These are phyloP conservation scores for Hymenochirus boettgeri DNA, from an alignment of 2,113 vertebrate genomes.

Conservation along the genomic window DNA sequence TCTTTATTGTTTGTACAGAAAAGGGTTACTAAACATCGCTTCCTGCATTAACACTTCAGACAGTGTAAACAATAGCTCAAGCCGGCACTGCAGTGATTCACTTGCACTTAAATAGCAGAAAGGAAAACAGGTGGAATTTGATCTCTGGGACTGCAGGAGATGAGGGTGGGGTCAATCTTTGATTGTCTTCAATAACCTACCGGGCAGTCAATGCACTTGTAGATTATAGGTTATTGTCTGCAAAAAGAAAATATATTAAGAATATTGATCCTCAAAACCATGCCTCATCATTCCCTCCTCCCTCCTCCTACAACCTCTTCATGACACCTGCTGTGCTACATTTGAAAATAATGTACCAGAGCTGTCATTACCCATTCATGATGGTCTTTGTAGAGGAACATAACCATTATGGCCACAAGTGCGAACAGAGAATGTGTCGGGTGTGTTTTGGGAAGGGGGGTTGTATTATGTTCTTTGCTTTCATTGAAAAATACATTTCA, in stretches of 20 bases:
- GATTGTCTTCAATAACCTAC: conserved; percentile 1
- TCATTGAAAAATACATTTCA: conserved; percentile 40
- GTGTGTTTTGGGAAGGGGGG: not conserved
- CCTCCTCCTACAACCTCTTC: conserved; percentile 25
- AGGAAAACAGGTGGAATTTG: not conserved
- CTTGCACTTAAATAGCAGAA: not conserved
- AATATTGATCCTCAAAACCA: conserved; percentile 30
- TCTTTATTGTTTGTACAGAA: not conserved
- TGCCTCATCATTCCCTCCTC: conserved; percentile 23
- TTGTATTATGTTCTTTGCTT: conserved; percentile 10
- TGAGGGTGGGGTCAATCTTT: not conserved
- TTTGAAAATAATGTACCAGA: conserved; percentile 31
- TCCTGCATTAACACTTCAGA: not conserved
- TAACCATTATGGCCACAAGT: conserved; percentile 42
- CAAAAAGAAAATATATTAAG: conserved; percentile 34
- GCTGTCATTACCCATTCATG: conserved; percentile 39
- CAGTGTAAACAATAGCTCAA: not conserved
- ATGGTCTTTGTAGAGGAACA: conserved; percentile 31
- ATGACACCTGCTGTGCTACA: conserved; percentile 33
- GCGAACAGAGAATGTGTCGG: conserved; percentile 8
- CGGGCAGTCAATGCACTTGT: conserved; percentile 21
- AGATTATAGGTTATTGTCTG: conserved; percentile 38
- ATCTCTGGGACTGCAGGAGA: conserved; percentile 11
- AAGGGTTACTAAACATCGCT: conserved; percentile 3
- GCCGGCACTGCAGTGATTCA: not conserved